phyloP scores from a whole-genome alignment of 1,140 invertebrate species.

The Caenorhabditis inopinata region DNA sequence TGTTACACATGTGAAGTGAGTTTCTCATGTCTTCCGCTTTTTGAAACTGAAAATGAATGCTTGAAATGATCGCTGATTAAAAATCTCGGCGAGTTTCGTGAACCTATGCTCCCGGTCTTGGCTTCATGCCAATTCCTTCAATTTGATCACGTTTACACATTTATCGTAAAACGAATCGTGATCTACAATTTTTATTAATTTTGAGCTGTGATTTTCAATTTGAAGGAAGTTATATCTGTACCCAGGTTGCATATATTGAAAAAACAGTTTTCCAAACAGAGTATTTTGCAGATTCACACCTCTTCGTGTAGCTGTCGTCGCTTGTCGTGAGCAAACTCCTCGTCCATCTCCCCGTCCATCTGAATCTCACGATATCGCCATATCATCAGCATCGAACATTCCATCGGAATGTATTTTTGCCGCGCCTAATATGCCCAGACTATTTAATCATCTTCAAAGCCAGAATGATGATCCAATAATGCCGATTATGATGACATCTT shows the following conservation, averaged over 20 bases:
- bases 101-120: no score
- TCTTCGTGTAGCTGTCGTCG: slow-evolving; percentile 64
- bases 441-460: not conserved
- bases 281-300: slow-evolving; percentile 57
- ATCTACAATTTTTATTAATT: no score
- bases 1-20: slow-evolving; percentile 14
- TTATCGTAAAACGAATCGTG: no score
- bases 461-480: not conserved
- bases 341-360: not conserved
- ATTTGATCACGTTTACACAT: no score
- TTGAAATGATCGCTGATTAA: no score
- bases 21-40: no score
- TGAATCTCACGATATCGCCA: not conserved
- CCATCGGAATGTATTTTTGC: not conserved
- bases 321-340: slow-evolving; percentile 44
- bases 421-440: not conserved
- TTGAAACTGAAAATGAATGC: no score
- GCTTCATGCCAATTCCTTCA: no score
- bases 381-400: not conserved
- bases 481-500: not conserved
- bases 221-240: no score
- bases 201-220: no score
- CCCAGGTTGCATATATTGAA: no score
- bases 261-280: not conserved
- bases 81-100: no score